Evolutionary conservation across 2,888 invertebrate species (phyloP).

Genomic region (Chromoteleia sp.): DNA sequence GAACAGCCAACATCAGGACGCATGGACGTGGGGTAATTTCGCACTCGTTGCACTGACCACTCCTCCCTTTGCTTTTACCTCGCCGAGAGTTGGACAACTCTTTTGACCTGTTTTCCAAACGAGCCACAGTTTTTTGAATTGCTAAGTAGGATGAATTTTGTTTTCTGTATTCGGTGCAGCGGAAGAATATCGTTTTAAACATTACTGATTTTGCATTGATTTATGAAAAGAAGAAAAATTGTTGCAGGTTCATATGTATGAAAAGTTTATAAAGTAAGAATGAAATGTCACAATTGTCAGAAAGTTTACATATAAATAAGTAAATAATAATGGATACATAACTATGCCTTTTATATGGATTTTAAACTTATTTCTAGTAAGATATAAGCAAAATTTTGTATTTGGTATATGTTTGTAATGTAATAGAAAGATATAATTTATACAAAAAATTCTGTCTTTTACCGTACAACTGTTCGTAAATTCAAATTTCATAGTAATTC

Average conservation of each 20-base stretch:
- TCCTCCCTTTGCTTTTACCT: neutral
- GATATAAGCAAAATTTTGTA: no score
- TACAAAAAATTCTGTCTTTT: no score
- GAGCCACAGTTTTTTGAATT: conserved; percentile 28
- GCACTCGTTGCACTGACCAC: no score
- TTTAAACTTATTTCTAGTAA: no score
- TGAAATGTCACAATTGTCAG: no score
- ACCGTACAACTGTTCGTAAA: no score
- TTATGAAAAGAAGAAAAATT: conserved; percentile 26
- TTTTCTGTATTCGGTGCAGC: neutral
- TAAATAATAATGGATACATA: no score
- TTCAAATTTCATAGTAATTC: no score
- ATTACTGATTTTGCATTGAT: conserved; percentile 20
- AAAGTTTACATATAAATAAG: no score
- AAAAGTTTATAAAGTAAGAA: neutral
- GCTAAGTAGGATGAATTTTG: conserved; percentile 16
- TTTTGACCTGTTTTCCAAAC: conserved; percentile 45
- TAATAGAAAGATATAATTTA: no score
- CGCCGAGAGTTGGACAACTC: conserved; percentile 10
- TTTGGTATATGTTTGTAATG: no score
- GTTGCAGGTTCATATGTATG: neutral
- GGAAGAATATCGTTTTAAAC: conserved; percentile 11
- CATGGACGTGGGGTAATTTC: conserved; percentile 93
- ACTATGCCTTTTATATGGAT: no score
- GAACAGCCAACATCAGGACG: conserved; percentile 93